Base-by-base conservation (phyloP, 2,113 vertebrate genomes). In the Corythaixoides concolor region DNA sequence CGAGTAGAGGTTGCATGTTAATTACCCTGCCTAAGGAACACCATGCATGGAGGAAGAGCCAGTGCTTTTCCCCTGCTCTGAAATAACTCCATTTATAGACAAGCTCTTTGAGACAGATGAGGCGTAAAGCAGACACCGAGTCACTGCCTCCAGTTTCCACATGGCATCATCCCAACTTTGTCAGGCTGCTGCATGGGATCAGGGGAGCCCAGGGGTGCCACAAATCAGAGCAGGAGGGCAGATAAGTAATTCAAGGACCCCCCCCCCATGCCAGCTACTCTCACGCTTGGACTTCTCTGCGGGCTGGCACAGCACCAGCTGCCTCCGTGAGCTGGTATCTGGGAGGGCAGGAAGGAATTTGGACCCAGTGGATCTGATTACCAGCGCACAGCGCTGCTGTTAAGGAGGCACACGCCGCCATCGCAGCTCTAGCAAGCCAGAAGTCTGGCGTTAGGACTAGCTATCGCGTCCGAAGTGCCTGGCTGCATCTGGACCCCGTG, bases 21-120 rank as follows among this genome's bases (percentile, higher is more conserved):
- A 83, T 78, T 43, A 30, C 62, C 64, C 33, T 60, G 64, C 88
- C 67, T 74, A 77, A 95, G 28, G 69, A 72, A 88, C 27, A 76
- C 50, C 58, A 27, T 10, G n/a, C 73, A 58, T 76, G 74, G 33
- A 56, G 41, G 35, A 72, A 67, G 69, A 50, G 56, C 0, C 4
- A 85, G 23, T 24, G 58, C 33, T 93, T 88, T 49, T 53, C 62
- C 49, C 17, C 23, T 73, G 0, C 41, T 50, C 81, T 62, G 85
- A 62, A 91, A 75, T 89, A 94, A 82, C 41, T 91, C 70, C 13
- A 27, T 91, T 76, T 89, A 73, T 50, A 94, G 78, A 30, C 43
- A 67, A 89, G n/a, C 15, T 69, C 55, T 85, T 58, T 9, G 20
- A 79, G 69, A 45, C 26, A 24, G 43, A 68, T 30, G 22, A 81